Evolutionary conservation across 2,797 vertebrate genomes (phyloP), one percentile per base, ranked within the genome.

Genomic region (Melopsittacus undulatus): DNA sequence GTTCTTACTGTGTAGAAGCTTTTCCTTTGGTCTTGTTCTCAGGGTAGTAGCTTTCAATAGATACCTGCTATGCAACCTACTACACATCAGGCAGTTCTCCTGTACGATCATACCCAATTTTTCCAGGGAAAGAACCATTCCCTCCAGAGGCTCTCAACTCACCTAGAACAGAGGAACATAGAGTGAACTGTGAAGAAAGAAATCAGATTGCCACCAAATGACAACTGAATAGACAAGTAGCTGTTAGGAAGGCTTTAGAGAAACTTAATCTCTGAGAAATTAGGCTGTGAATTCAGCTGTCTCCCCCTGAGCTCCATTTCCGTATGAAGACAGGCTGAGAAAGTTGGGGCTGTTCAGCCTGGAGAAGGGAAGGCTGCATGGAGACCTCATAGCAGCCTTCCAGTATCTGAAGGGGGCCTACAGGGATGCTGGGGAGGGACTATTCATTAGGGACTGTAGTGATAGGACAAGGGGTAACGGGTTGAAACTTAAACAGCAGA

Each of bases 71-170:
- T 62, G 14, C 32, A 69, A 40, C 4, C 17, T 9, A 1, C 27
- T 52, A 11, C 11, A 10, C 32, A 68, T 7, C 43, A 42, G 40
- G 40, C 11, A 20, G 12, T 24, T 68, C 57, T 78, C 14, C 27
- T 49, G 7, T 32, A 34, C 75, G 32, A 56, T 43, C 22, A 26
- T 3, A 27, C 2, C 2, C 1, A n/a, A 0, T 36, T 70, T 66
- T 88, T 59, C 32, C 23, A 42, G 29, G 27, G 27, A 69, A 81
- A 49, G 23, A 74, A 38, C 16, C 7, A 32, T 49, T 32, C 8
- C 22, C 6, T 72, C 29, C n/a, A 68, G 48, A 68, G 23, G 13
- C 32, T 54, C 15, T 67, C 59, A 72, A 19, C 22, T 70, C 42
- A 52, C 21, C 22, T 63, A 36, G 63, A 57, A n/a, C 16, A 8